These are phyloP conservation scores for Aporophyla lueneburgensis DNA, from an alignment of 2,888 invertebrate genomes.

Conservation along the genomic window DNA sequence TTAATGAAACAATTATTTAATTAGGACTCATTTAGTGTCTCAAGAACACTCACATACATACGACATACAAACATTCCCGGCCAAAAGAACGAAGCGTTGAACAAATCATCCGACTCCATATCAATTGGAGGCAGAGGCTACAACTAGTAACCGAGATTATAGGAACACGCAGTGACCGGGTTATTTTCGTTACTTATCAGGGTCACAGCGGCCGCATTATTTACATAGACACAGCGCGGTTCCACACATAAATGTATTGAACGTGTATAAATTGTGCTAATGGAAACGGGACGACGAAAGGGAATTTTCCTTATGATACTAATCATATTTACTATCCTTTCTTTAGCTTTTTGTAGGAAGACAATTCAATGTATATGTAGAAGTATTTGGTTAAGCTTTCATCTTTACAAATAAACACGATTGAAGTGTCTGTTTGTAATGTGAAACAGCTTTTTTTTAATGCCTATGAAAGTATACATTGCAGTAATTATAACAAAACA, in stretches of 20 bases:
- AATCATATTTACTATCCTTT: constrained; percentile 10
- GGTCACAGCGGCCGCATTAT: constrained; percentile 78
- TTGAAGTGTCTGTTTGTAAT: no score
- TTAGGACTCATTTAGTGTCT: not conserved
- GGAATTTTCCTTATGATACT: constrained; percentile 35
- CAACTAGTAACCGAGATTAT: constrained; percentile 78
- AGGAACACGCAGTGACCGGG: constrained; percentile 78
- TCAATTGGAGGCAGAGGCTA: constrained; percentile 62
- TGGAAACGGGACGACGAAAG: constrained; percentile 43
- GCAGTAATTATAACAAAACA: no score
- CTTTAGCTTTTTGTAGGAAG: not conserved
- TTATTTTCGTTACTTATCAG: constrained; percentile 88
- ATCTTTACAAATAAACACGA: not conserved
- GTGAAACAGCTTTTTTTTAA: no score
- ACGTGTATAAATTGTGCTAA: constrained; percentile 49
- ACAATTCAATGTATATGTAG: not conserved
- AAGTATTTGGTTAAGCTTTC: constrained; percentile 17
- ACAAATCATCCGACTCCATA: constrained; percentile 54
- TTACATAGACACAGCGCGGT: constrained; percentile 74
- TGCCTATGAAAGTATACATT: no score
- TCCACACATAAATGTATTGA: constrained; percentile 63
- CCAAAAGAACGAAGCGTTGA: constrained; percentile 9
- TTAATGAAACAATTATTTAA: constrained; percentile 5
- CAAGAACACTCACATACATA: not conserved
- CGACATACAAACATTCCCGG: constrained; percentile 1